phyloP scores from a whole-genome alignment of 2,888 invertebrate species.

The Drosophila kokeensis region DNA sequence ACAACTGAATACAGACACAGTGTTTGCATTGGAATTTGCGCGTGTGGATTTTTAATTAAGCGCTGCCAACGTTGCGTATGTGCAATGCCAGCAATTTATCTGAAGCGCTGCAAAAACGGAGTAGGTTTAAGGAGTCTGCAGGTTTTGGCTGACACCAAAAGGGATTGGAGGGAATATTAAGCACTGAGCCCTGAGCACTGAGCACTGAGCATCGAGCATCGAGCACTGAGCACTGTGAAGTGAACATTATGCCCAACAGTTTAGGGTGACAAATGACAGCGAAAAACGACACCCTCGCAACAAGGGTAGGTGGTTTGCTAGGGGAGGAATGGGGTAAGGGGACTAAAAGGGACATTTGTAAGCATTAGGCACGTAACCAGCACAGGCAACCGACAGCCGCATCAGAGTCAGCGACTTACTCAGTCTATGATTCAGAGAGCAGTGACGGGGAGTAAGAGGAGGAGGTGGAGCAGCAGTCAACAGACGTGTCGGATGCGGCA shows the following conservation, averaged over 20 bases:
- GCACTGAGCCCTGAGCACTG: conserved; percentile 20
- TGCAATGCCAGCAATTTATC: conserved; percentile 58
- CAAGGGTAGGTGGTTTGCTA: not conserved
- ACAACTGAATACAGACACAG: conserved; percentile 48
- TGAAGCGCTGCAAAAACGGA: conserved; percentile 5
- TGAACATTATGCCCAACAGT: conserved; percentile 53
- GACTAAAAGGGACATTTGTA: conserved; percentile 60
- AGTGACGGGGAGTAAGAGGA: not conserved
- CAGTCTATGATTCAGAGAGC: conserved; percentile 7
- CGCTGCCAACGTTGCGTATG: conserved; percentile 63
- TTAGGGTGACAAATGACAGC: conserved; percentile 56
- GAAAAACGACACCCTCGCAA: conserved; percentile 34
- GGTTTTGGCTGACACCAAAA: not conserved
- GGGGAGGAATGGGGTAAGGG: conserved; percentile 2
- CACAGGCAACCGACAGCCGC: conserved; percentile 27
- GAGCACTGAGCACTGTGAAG: conserved; percentile 31
- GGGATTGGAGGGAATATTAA: not conserved
- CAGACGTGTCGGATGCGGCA: conserved; percentile 59
- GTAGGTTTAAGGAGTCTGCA: conserved; percentile 23
- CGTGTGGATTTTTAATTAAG: conserved; percentile 71
- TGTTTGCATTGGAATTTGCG: conserved; percentile 70
- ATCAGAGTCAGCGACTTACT: conserved; percentile 15
- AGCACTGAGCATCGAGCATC: not conserved
- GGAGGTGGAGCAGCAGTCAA: conserved; percentile 7
- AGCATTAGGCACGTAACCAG: conserved; percentile 66